phyloP scores from a whole-genome alignment of 2,888 invertebrate species.

The Siphlonurus alternatus region DNA sequence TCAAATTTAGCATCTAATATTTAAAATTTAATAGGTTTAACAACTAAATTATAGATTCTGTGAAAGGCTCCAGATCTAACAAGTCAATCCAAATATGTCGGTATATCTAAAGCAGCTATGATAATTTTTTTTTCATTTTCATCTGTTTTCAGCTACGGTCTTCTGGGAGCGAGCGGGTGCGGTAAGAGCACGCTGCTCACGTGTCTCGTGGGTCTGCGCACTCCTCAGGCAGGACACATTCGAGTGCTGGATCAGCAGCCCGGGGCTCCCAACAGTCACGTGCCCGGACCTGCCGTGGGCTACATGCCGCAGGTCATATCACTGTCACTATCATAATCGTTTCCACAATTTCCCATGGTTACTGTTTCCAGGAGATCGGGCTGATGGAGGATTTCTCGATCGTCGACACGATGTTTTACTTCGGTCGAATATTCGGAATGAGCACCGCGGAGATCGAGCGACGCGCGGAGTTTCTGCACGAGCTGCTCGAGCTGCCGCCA shows the following conservation, averaged over 20 bases:
- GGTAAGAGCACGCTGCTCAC: constrained; percentile 31
- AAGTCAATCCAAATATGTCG: too few relatives aligned
- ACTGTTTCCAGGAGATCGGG: constrained; percentile 22
- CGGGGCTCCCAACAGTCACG: constrained; percentile 25
- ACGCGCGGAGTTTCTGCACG: constrained; percentile 46
- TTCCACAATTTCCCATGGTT: too few relatives aligned
- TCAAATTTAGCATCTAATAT: too few relatives aligned
- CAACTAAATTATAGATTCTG: too few relatives aligned
- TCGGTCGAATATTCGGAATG: constrained; percentile 31
- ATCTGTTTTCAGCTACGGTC: constrained; percentile 31
- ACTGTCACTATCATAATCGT: too few relatives aligned
- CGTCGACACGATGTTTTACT: constrained; percentile 30
- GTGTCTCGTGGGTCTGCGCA: constrained; percentile 27
- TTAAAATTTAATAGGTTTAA: too few relatives aligned
- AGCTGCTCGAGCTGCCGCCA: constrained; percentile 60
- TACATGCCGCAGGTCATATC: constrained; percentile 28
- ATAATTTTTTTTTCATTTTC: too few relatives aligned
- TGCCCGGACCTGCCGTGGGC: too few relatives aligned
- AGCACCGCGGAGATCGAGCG: constrained; percentile 27
- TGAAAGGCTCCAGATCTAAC: too few relatives aligned
- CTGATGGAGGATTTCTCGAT: constrained; percentile 29
- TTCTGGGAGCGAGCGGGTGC: too few relatives aligned
- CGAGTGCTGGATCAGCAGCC: constrained; percentile 27
- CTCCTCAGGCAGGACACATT: constrained; percentile 25
- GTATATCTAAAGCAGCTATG: too few relatives aligned